Base-by-base conservation (phyloP, 37 sponge, comb jelly and placozoan genomes). In the Crambe crambe region DNA sequence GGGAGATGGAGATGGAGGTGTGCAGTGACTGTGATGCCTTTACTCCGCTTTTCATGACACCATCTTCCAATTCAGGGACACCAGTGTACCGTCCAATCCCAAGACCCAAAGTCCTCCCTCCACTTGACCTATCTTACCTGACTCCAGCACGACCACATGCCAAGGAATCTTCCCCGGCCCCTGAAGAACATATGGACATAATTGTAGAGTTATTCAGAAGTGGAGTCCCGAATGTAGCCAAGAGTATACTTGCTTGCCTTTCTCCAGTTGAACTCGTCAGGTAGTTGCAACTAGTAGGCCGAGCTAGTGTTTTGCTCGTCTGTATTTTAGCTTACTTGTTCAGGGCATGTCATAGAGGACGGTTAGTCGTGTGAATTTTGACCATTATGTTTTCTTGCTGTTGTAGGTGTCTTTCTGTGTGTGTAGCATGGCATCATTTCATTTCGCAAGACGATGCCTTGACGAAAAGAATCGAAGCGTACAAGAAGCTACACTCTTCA, bases 21-120 rank as follows among this genome's bases (percentile, higher is more conserved):
- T 51, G 15, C 54, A 18, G 54, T 18, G 9, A 15, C 9, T 51
- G n/a, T n/a, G n/a, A n/a, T 67, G 68, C n/a, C n/a, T n/a, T n/a
- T n/a, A n/a, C n/a, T 27, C 72, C 81, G 15, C 42, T 56, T 35
- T 70, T 81, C 73, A 60, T 72, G 54, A 72, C 81, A 57, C 81
- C 81, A 60, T 42, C 71, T 1, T 38, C 60, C 35, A 72, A 58
- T 3, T 36, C 60, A 18, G 73, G 42, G 17, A 58, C 56, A 26
- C 60, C 69, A 31, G 23, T 59, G 61, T 4, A 10, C 61, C 32
- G 12, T n/a, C 62, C 32, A 5, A 15, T 23, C 31, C 42, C 73
- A n/a, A n/a, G n/a, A n/a, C n/a, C n/a, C 21, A 36, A 31, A 58
- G 31, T 69, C 37, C 80, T 58, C 37, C 35, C 72, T 29, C 73